Evolutionary conservation across 2,888 invertebrate genomes (phyloP), one percentile per base, ranked within the genome.

Genomic region (Agrochola macilenta): DNA sequence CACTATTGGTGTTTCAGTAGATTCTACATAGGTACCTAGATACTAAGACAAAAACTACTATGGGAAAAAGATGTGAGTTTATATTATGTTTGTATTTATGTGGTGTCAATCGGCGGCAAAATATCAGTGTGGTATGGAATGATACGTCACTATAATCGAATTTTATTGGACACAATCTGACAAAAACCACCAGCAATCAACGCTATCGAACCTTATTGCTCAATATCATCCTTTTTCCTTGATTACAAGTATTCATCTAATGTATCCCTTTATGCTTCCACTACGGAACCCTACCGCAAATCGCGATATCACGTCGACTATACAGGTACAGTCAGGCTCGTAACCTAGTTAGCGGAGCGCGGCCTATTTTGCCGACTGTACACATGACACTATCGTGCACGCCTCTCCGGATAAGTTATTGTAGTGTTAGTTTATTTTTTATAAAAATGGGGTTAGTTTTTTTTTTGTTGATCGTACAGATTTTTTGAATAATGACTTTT

Each of bases 271-370:
- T 79, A 76, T 69, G 71, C 72, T 76, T 77, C 57, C 63, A 17
- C 81, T 76, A 78, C 81, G 72, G 72, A 78, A 69, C 76, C 81
- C 83, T 79, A 73, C n/a, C 64, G 14, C 81, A 43, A 73, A 86
- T 76, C 78, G 83, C 69, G 86, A 83, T 86, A 85, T 86, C 83
- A 82, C 83, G 65, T 77, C 78, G 74, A 69, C 71, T 64, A 75
- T 69, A 77, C 81, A 84, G 83, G 83, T 81, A 84, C 86, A 85
- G 83, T 79, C 75, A 61, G 63, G 52, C 83, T 87, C 83, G 85
- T 90, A 91, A 92, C 92, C 92, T 86, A 90, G 91, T 91, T 92
- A 92, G 90, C 82, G 52, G 80, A 77, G 81, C 70, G 81, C 87
- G 90, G 88, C 90, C 91, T 90, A 91, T 90, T 89, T 90, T 82